Conservation (phyloP, 2,888 invertebrate species). For the Cerceris rybyensis region DNA sequence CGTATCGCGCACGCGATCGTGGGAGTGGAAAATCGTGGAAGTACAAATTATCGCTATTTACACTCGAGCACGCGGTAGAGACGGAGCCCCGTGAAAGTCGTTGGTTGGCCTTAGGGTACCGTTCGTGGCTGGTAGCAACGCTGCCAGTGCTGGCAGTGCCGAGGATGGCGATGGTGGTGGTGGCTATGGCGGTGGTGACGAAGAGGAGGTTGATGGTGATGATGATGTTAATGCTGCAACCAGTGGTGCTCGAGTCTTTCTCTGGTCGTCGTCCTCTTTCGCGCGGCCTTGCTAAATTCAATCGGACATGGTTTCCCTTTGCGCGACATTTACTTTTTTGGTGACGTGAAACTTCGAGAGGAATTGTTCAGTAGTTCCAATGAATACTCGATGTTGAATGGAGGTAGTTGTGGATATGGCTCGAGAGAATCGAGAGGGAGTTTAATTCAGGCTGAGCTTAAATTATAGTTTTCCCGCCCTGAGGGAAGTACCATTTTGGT, state of each 20-base stretch:
- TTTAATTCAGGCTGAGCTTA: too few relatives aligned
- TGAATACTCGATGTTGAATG: too few relatives aligned
- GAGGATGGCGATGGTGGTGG: slow-evolving; percentile 25
- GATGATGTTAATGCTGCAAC: slow-evolving; percentile 69
- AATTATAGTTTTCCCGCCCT: too few relatives aligned
- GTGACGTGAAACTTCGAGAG: too few relatives aligned
- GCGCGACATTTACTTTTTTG: background rate
- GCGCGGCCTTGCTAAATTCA: slow-evolving; percentile 3
- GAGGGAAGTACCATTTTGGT: too few relatives aligned
- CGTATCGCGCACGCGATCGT: background rate
- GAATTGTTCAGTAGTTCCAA: too few relatives aligned
- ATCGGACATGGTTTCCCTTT: background rate
- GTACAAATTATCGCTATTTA: slow-evolving; percentile 45
- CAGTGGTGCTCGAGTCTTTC: slow-evolving; percentile 63
- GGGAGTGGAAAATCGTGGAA: slow-evolving; percentile 25
- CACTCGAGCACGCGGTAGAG: slow-evolving; percentile 29
- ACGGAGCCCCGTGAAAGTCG: slow-evolving; percentile 43
- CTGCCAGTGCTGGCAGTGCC: slow-evolving; percentile 11
- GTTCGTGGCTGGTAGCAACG: slow-evolving; percentile 20
- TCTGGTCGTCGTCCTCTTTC: slow-evolving; percentile 51
- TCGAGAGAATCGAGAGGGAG: too few relatives aligned
- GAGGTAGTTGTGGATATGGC: too few relatives aligned
- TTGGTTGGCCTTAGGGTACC: slow-evolving; percentile 46
- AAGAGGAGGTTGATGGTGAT: slow-evolving; percentile 67
- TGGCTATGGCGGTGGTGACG: slow-evolving; percentile 49